Conservation (phyloP, 2,797 vertebrate genomes). For the Gymnoscopelus braueri region DNA sequence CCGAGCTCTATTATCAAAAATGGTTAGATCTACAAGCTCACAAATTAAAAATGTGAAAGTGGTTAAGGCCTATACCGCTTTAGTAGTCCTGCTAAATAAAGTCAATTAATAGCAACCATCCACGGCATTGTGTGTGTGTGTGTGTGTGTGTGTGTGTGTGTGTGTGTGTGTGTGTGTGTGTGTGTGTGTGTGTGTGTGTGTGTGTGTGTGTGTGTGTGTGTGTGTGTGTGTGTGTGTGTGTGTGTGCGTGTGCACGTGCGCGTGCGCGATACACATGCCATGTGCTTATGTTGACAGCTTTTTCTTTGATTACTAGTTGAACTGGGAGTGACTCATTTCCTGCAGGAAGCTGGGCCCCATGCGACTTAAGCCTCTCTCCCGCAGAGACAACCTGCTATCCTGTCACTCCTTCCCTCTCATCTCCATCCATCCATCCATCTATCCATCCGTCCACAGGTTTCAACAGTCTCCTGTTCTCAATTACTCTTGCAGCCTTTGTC, state of each 20-base stretch:
- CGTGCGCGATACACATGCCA: constrained; percentile 16
- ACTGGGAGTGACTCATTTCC: constrained; percentile 52
- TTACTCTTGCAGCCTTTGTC: constrained; percentile 11
- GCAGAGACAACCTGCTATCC: constrained; percentile 62
- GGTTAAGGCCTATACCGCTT: constrained; percentile 34
- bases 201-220: not conserved
- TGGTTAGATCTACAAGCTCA: not conserved
- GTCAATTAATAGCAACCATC: constrained; percentile 11
- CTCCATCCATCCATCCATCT: constrained; percentile 23
- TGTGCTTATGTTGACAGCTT: constrained; percentile 63
- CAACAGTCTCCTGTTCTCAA: constrained; percentile 29
- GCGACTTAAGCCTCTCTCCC: constrained; percentile 71
- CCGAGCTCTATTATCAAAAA: constrained; percentile 22
- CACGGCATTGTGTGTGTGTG: not conserved
- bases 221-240: not conserved
- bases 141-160: not conserved
- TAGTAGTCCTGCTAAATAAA: constrained; percentile 31
- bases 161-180: not conserved
- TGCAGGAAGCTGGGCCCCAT: constrained; percentile 56
- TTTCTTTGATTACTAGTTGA: constrained; percentile 70
- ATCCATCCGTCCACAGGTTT: not conserved
- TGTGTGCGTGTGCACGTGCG: not conserved
- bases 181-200: not conserved
- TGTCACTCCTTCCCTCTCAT: constrained; percentile 21
- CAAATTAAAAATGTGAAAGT: not conserved